These are phyloP conservation scores for Falcaria lacertinaria DNA, from an alignment of 2,888 invertebrate genomes.

Conservation along the genomic window DNA sequence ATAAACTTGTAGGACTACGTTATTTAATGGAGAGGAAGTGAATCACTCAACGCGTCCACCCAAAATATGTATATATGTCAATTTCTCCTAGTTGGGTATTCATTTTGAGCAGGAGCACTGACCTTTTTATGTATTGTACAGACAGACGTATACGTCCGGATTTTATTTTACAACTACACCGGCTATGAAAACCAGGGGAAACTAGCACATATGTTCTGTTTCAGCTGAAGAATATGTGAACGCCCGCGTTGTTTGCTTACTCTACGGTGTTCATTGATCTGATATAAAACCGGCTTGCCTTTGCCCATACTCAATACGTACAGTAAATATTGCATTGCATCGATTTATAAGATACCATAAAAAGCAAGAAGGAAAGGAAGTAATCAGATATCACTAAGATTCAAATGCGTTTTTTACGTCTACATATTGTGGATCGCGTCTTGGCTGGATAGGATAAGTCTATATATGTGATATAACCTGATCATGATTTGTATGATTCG, in stretches of 20 bases:
- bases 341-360: no score
- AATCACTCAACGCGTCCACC: slow-evolving; percentile 5
- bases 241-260: slow-evolving; percentile 47
- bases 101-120: slow-evolving; percentile 48
- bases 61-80: slow-evolving; percentile 24
- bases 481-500: no score
- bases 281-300: slow-evolving; percentile 18
- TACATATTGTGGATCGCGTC: not conserved
- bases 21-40: not conserved
- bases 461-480: no score
- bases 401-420: no score
- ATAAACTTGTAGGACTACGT: not conserved
- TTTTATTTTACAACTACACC: slow-evolving; percentile 60
- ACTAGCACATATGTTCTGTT: slow-evolving; percentile 42
- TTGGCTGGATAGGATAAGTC: not conserved
- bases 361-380: no score
- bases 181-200: slow-evolving; percentile 40
- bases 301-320: not conserved
- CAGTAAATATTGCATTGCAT: not conserved
- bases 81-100: slow-evolving; percentile 33
- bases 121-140: slow-evolving; percentile 62
- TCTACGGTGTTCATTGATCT: slow-evolving; percentile 24
- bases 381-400: no score
- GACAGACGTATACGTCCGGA: slow-evolving; percentile 59
- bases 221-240: slow-evolving; percentile 37